These are phyloP conservation scores for Cryptotermes secundus DNA, from an alignment of 1,140 invertebrate genomes.

Conservation along the genomic window DNA sequence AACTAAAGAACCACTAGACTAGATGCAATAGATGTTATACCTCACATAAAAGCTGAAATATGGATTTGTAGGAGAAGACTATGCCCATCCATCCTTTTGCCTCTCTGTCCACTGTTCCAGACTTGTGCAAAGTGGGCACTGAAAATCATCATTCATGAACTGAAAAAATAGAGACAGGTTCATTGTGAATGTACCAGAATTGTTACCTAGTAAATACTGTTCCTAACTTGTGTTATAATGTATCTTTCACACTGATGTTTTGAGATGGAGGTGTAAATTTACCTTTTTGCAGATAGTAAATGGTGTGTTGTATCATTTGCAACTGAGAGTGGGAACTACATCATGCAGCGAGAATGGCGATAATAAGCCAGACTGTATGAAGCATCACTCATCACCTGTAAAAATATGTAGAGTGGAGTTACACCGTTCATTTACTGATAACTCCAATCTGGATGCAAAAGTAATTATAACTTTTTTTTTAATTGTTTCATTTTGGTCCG, in stretches of 20 bases:
- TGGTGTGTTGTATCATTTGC: constrained; percentile 45
- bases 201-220: no score
- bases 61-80: no score
- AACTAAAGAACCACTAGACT: no score
- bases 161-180: no score
- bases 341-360: constrained; percentile 33
- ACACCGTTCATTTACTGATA: constrained; percentile 28
- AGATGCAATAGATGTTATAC: no score
- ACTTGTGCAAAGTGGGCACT: no score
- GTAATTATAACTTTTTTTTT: constrained; percentile 16
- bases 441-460: constrained; percentile 10
- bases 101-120: no score
- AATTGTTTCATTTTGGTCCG: no score
- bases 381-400: constrained; percentile 9
- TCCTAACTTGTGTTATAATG: neutral
- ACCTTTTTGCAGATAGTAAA: constrained; percentile 42
- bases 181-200: no score
- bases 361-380: constrained; percentile 11
- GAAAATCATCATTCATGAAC: no score
- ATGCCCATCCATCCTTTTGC: no score
- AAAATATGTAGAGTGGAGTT: constrained; percentile 34
- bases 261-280: neutral
- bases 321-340: constrained; percentile 42
- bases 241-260: neutral
- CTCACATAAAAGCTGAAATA: no score